Percentiles rank a stretch among this genome's conserved stretches.
These are phyloP conservation scores for Brachypteracias leptosomus DNA, from an alignment of 2,113 vertebrate species.

Conservation along the genomic window DNA sequence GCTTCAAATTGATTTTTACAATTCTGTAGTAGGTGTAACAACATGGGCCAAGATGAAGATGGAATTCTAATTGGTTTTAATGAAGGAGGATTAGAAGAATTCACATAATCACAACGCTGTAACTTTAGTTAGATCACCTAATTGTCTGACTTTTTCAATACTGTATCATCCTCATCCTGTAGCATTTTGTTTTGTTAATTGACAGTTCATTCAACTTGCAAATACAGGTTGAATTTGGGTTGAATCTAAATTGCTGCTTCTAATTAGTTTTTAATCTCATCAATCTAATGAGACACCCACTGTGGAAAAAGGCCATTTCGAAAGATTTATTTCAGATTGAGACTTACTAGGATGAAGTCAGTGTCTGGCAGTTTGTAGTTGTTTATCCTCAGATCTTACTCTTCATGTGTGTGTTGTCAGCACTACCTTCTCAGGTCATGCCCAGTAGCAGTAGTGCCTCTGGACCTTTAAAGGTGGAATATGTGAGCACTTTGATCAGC, in stretches of 20 bases:
- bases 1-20: constrained; percentile 23
- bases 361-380: not conserved
- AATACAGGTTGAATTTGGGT: not conserved
- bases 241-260: not conserved
- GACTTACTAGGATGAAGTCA: not conserved
- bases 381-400: not conserved
- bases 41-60: not conserved
- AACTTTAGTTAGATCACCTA: not conserved
- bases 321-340: not conserved
- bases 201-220: not conserved
- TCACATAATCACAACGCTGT: not conserved
- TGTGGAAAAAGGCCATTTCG: not conserved
- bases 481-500: not conserved
- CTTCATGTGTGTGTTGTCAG: not conserved
- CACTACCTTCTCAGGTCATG: not conserved
- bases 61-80: not conserved
- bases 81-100: not conserved
- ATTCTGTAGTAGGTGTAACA: not conserved
- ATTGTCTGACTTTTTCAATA: not conserved
- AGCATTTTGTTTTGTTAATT: not conserved
- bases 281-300: not conserved
- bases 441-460: not conserved
- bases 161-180: not conserved
- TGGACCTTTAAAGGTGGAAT: not conserved
- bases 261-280: not conserved